These are phyloP conservation scores for Gibbula magus DNA, from an alignment of 2,888 invertebrate genomes.

Conservation along the genomic window DNA sequence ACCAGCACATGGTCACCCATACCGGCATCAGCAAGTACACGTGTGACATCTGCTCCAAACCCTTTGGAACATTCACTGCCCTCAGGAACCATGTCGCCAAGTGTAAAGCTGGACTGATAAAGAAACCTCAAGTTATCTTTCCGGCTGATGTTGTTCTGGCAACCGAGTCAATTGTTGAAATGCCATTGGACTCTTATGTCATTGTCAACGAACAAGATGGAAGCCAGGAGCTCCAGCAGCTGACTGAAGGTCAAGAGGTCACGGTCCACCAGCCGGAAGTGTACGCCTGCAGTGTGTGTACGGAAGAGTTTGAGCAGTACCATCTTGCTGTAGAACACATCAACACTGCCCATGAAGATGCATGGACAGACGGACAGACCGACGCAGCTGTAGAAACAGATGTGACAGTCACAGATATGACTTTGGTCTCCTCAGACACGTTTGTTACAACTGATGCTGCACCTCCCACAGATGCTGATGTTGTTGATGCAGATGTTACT, in stretches of 20 bases:
- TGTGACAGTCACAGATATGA: too few relatives aligned
- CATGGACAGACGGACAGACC: background rate
- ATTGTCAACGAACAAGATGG: background rate
- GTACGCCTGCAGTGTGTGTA: conserved; percentile 60
- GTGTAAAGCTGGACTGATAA: conserved; percentile 42
- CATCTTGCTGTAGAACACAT: conserved; percentile 53
- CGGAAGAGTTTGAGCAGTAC: conserved; percentile 45
- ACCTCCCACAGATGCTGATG: background rate
- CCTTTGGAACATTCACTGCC: conserved; percentile 46
- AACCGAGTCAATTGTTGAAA: conserved; percentile 15
- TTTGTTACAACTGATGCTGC: background rate
- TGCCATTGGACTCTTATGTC: conserved; percentile 2
- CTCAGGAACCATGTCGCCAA: conserved; percentile 50
- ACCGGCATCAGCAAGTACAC: conserved; percentile 52
- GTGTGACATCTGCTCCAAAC: conserved; percentile 48
- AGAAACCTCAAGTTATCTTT: background rate
- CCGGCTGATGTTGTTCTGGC: conserved; percentile 14
- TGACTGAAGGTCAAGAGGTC: conserved; percentile 14
- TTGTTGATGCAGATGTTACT: too few relatives aligned
- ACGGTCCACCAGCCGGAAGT: conserved; percentile 43
- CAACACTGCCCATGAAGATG: conserved; percentile 41
- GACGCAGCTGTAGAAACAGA: too few relatives aligned
- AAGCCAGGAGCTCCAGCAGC: background rate
- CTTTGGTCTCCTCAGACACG: background rate
- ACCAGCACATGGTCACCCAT: conserved; percentile 55